Conservation (phyloP, 2,888 invertebrate species). For the Synergus laeviventris region DNA sequence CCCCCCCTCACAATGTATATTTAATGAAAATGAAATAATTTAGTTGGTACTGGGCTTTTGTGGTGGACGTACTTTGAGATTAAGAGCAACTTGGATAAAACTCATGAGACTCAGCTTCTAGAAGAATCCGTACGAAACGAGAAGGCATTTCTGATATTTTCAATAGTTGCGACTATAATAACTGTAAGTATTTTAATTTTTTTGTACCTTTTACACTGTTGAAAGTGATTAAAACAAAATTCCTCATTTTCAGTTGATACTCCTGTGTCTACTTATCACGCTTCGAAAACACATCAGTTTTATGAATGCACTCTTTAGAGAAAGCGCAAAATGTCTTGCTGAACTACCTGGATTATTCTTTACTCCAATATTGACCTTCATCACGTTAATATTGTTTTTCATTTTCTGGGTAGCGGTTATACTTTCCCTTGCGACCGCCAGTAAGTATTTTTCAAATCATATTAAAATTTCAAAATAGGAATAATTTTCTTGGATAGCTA, state of each 20-base stretch:
- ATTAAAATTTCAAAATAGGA: not conserved
- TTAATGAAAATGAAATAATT: not conserved
- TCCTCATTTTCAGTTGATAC: constrained; percentile 79
- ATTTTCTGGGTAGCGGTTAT: constrained; percentile 92
- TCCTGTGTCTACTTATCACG: constrained; percentile 85
- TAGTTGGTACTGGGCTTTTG: constrained; percentile 84
- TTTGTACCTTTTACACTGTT: constrained; percentile 25
- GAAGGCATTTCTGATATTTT: constrained; percentile 88
- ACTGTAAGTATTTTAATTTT: constrained; percentile 81
- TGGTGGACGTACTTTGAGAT: constrained; percentile 94
- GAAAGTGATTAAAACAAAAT: constrained; percentile 23
- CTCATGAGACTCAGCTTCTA: constrained; percentile 77
- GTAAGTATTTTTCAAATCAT: constrained; percentile 78
- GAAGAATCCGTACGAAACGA: constrained; percentile 91
- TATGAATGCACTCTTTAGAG: constrained; percentile 90
- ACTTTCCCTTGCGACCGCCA: constrained; percentile 90
- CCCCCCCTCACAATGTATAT: not conserved
- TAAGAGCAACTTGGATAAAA: constrained; percentile 80
- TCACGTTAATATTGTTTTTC: constrained; percentile 87
- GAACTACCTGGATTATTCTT: constrained; percentile 90
- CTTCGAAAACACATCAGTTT: constrained; percentile 89
- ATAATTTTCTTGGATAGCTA: not conserved
- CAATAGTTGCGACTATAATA: constrained; percentile 90
- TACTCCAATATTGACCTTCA: constrained; percentile 90
- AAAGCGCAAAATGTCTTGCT: constrained; percentile 91